Base-by-base conservation (phyloP, 2,797 vertebrate genomes). In the Anas acuta region DNA sequence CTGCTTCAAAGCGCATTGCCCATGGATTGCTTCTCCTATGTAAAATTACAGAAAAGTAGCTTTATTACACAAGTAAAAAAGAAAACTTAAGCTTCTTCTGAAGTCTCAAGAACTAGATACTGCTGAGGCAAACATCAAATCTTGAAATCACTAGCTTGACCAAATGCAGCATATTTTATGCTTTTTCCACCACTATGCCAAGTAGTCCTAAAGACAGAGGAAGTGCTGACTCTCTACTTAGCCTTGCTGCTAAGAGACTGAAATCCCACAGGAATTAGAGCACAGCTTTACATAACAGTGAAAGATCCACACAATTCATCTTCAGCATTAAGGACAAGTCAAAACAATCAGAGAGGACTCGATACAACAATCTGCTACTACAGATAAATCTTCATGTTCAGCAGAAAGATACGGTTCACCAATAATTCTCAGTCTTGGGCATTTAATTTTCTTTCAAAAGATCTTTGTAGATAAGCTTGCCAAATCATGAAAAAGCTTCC, bases 401-500 rank as follows among this genome's bases (percentile, higher is more conserved):
- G 53, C 19, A 66, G 47, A 41, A 75, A 62, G 23, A 69, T 3
- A 26, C 0, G 0, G 73, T 54, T 86, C 35, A 39, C 70, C 22
- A 43, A 80, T 58, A 84, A 66, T 13, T 41, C 33, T 51, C 75
- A 37, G 54, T 26, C 79, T 62, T 13, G 28, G 57, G 56, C 53
- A 39, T 43, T 62, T 71, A 9, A 57, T 84, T 92, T 84, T 72
- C 58, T 90, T 61, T 51, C 56, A 58, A 56, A 83, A 78, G 58
- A 87, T 73, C 82, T 80, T 75, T 66, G 47, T 14, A 80, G 89
- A 95, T 53, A 91, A 85, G 49, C 39, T 51, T 45, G 86, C 43
- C 79, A 79, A 85, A 90, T 54, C 47, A 60, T 72, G 60, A 92
- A 85, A 72, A 91, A 13, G 18, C 66, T 83, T 92, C 74, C 62